Percentiles rank a stretch among this genome's conserved stretches.
Evolutionary conservation across 2,797 vertebrate genomes (phyloP).

Genomic region (Aplochiton taeniatus): DNA sequence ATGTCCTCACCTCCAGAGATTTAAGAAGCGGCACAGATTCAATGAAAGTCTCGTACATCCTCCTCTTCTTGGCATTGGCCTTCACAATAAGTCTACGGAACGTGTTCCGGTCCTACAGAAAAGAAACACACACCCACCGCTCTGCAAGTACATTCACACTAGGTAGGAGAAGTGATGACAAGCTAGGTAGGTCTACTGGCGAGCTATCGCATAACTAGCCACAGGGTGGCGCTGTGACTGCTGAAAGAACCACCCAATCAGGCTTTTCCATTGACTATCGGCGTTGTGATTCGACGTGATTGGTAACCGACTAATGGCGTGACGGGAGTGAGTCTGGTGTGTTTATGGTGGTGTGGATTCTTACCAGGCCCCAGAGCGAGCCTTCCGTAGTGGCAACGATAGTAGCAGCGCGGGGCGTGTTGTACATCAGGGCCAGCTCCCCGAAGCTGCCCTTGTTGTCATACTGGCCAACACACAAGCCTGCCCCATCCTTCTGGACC

Average conservation of each 20-base stretch:
- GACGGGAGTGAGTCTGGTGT: background rate
- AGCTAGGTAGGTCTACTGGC: no score
- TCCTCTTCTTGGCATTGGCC: constrained; percentile 97
- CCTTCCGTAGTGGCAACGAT: constrained; percentile 91
- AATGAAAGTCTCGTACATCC: constrained; percentile 90
- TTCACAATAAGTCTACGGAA: constrained; percentile 98
- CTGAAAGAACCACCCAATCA: background rate
- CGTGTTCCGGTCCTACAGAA: constrained; percentile 88
- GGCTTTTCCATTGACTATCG: constrained; percentile 55
- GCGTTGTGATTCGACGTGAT: no score
- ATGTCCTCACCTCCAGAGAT: constrained; percentile 89
- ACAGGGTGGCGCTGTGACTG: constrained; percentile 59
- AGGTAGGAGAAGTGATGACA: background rate
- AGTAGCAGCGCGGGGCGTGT: constrained; percentile 94
- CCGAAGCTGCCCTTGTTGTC: constrained; percentile 96
- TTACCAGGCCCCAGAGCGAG: constrained; percentile 95
- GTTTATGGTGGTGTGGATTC: constrained; percentile 36
- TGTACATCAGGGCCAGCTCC: constrained; percentile 97
- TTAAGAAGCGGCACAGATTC: constrained; percentile 96
- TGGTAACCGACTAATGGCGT: background rate
- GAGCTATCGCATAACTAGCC: constrained; percentile 20
- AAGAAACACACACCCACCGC: background rate
- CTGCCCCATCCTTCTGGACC: constrained; percentile 82
- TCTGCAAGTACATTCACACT: background rate
- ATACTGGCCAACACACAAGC: constrained; percentile 88